Evolutionary conservation across 2,113 vertebrate species (phyloP), one percentile per base, ranked within the genome.

Genomic region (Paramisgurnus dabryanus): DNA sequence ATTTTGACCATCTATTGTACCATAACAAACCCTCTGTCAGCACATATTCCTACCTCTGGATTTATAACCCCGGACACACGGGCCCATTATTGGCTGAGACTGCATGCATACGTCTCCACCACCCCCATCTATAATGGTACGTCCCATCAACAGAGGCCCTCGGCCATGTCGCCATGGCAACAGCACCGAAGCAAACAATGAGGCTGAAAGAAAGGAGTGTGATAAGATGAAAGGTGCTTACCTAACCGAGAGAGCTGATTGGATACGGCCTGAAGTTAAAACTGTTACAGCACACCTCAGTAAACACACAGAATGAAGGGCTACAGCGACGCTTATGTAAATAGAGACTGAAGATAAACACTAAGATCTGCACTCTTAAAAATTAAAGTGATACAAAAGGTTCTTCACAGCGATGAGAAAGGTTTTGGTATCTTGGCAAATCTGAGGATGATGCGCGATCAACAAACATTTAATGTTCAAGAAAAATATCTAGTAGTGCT

Each of bases 101-200:
- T 89, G 87, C 88, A 88, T 83, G 85, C 80, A 9, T 34, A 27
- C 71, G 69, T 45, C 78, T 74, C 68, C 70, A 22, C 53, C 53
- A 78, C 78, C 76, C 82, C 57, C 68, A 82, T 81, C 87, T 88
- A 84, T 88, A 91, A 86, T 85, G 83, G 82, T 86, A 78, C 88
- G 90, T 89, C 90, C 89, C 89, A 86, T 87, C 88, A 89, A 91
- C 87, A 87, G 87, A 90, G 82, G 88, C 89, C 87, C 85, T 79
- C 86, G 76, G 88, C 87, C 88, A 87, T 86, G 91, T 93, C 79
- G 70, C 89, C 91, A 92, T 85, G 87, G 91, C 89, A 93, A 93
- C 92, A 83, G 89, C 88, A 88, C 89, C 89, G 92, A 92, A 92
- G 91, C 91, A 92, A 93, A 93, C 92, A 93, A 92, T 92, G 88